phyloP scores from a whole-genome alignment of 1,140 invertebrate species.

The Diachasma alloeum region DNA sequence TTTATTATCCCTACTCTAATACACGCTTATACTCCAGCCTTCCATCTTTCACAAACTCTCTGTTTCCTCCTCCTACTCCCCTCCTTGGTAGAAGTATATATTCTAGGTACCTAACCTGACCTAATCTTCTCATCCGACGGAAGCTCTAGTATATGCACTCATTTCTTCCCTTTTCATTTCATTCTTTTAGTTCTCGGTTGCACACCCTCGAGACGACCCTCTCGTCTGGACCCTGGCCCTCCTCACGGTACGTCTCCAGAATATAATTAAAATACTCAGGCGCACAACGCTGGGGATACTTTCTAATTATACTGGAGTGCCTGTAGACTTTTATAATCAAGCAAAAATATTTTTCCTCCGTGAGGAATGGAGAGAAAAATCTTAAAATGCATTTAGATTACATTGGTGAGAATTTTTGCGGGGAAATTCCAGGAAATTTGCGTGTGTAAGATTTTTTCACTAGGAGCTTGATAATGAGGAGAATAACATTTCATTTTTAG shows the following conservation, averaged over 20 bases:
- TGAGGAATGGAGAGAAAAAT: not conserved
- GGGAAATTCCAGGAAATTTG: too few species aligned
- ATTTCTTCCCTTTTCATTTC: slow-evolving; percentile 18
- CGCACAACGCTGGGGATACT: not conserved
- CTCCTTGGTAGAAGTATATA: not conserved
- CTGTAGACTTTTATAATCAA: not conserved
- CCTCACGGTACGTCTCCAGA: not conserved
- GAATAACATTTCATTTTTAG: too few species aligned
- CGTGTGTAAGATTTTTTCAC: too few species aligned
- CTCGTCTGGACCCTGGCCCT: not conserved
- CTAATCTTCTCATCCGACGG: not conserved
- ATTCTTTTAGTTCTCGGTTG: slow-evolving; percentile 27
- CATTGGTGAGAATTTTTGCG: too few species aligned
- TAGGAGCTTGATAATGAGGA: too few species aligned
- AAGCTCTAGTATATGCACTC: not conserved
- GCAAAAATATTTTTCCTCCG: not conserved
- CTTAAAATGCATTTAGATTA: not conserved
- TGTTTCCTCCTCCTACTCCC: not conserved
- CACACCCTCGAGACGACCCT: slow-evolving; percentile 1
- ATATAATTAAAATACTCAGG: not conserved
- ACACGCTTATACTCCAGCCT: not conserved
- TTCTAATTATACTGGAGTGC: not conserved
- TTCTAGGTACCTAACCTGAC: not conserved
- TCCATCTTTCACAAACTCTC: slow-evolving; percentile 5
- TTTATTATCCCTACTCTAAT: slow-evolving; percentile 58